Evolutionary conservation across 2,888 invertebrate genomes (phyloP).

Genomic region (Polyommatus iphigenia): DNA sequence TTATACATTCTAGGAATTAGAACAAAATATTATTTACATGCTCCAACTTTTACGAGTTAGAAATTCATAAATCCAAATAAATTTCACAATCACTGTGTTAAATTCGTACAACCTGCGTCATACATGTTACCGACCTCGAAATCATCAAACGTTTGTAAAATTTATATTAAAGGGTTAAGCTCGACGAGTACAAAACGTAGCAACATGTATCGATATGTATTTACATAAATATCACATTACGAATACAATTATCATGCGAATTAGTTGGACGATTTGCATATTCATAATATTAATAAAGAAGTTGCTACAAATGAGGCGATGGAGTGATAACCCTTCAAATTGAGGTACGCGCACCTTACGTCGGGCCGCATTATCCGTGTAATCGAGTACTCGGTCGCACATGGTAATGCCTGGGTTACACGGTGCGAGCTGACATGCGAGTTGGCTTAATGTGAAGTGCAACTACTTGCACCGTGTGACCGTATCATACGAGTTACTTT

Average conservation of each 20-base stretch:
- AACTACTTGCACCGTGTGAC: too few species aligned
- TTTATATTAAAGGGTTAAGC: constrained; percentile 13
- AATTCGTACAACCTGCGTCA: background rate
- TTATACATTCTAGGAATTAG: too few species aligned
- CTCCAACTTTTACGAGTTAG: background rate
- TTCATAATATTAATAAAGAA: constrained; percentile 17
- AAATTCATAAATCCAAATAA: background rate
- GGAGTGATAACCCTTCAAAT: constrained; percentile 6
- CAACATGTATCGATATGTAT: constrained; percentile 6
- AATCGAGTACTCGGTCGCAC: background rate
- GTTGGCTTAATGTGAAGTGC: too few species aligned
- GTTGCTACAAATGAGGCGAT: constrained; percentile 13
- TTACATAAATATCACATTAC: constrained; percentile 24
- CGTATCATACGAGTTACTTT: too few species aligned
- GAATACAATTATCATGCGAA: constrained; percentile 6
- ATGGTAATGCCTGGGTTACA: too few species aligned
- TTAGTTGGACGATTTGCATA: constrained; percentile 8
- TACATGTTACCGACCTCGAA: background rate
- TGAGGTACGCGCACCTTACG: background rate
- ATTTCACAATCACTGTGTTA: background rate
- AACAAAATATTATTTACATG: too few species aligned
- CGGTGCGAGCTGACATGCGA: too few species aligned
- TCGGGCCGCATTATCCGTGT: background rate
- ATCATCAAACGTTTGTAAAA: background rate
- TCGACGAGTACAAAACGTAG: background rate